Base-by-base conservation (phyloP, 2,113 vertebrate genomes). In the Arizona elegans region DNA sequence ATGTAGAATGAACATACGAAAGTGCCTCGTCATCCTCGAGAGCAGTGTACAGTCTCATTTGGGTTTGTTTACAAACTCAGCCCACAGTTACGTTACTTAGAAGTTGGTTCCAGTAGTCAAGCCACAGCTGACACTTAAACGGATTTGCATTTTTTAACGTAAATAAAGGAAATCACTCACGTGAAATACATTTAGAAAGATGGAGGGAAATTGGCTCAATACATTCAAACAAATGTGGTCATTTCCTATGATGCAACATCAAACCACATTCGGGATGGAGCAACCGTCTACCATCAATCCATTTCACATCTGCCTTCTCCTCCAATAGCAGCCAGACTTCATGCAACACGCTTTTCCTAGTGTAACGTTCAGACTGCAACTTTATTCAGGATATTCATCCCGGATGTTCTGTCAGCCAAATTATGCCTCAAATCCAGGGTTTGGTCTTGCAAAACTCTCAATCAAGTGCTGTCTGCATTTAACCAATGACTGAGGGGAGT, bases 171-270 rank as follows among this genome's bases (percentile, higher is more conserved):
- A 93, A 81, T 23, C 10, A 17, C n/a, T 8, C n/a, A 10, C 10
- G 15, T 55, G 7, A 19, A 24, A 21, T 62, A 50, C 21, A 23
- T 81, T 85, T n/a, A 58, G 54, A 38, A 58, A 65, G 52, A 90
- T 8, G 23, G 70, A 52, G 85, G 92, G 70, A 90, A 92, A n/a
- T 50, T 33, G 53, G n/a, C 13, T 90, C 47, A 90, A 21, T n/a
- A 26, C 70, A 86, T 29, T 58, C 70, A 90, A 62, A 86, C 56
- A 53, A 53, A 93, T 90, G 70, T 12, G 59, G 43, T 93, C 75
- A 93, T 26, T 89, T 93, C 88, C 75, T 89, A 62, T 90, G 88
- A 62, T 55, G 92, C 70, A 93, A 93, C 50, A 47, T 62, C 19
- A 26, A 59, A 86, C 75, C 70, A 53, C 53, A 86, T 26, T 24